These are phyloP conservation scores for Menidia beryllina DNA, from an alignment of 2,113 vertebrate species.

Conservation along the genomic window DNA sequence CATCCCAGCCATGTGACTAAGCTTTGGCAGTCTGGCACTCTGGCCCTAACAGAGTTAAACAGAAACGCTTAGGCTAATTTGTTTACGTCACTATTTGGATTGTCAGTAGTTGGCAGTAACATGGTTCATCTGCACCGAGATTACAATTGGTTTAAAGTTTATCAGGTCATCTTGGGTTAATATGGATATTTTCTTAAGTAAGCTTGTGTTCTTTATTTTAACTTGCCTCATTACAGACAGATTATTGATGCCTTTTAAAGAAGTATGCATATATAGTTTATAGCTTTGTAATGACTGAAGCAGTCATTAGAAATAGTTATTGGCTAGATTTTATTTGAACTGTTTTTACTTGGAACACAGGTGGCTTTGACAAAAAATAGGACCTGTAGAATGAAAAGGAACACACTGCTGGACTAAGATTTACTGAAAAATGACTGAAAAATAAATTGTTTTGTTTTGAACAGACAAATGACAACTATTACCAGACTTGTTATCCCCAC, in stretches of 20 bases:
- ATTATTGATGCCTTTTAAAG: neutral
- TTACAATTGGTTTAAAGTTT: neutral
- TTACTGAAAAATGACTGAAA: no score
- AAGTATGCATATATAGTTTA: neutral
- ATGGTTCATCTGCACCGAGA: constrained; percentile 1
- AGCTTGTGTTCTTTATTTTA: neutral
- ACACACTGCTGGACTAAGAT: no score
- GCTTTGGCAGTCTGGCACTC: constrained; percentile 48
- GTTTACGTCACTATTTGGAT: constrained; percentile 35
- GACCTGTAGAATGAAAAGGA: no score
- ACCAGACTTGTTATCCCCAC: no score
- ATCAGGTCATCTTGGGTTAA: neutral
- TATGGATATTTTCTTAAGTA: neutral
- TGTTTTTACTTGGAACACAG: no score
- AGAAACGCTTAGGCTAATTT: constrained; percentile 54
- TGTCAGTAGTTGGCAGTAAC: constrained; percentile 10
- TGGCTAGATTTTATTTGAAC: no score
- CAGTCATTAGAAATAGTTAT: no score
- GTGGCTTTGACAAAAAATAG: no score
- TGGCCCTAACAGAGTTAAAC: constrained; percentile 55
- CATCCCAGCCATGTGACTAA: constrained; percentile 66
- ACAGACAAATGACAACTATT: no score
- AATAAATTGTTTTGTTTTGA: no score
- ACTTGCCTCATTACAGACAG: neutral
- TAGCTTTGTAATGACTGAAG: neutral